These are phyloP conservation scores for Allobates femoralis DNA, from an alignment of 2,797 vertebrate genomes.

Conservation along the genomic window DNA sequence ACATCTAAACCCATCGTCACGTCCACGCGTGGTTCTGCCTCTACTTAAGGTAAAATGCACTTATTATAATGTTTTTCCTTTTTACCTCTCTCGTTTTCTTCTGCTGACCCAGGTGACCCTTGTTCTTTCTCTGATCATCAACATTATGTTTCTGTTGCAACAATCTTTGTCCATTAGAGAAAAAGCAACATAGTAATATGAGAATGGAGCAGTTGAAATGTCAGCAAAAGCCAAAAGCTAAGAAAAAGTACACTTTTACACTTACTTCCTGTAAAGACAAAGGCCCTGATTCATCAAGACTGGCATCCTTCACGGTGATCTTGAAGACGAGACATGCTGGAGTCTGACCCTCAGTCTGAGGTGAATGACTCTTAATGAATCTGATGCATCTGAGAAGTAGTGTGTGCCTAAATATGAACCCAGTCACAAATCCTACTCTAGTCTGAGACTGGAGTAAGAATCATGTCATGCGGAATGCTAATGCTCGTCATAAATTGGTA, in stretches of 20 bases:
- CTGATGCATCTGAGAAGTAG: no score
- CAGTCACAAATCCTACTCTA: no score
- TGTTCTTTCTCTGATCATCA: background rate
- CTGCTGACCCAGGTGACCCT: background rate
- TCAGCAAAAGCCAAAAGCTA: background rate
- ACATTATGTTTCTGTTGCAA: background rate
- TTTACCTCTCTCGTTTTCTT: constrained; percentile 24
- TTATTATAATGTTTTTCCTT: constrained; percentile 27
- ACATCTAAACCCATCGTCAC: constrained; percentile 9
- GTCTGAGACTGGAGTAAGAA: no score
- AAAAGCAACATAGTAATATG: constrained; percentile 7
- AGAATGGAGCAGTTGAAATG: background rate
- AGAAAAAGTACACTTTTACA: background rate
- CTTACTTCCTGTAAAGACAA: background rate
- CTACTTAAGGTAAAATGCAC: constrained; percentile 21
- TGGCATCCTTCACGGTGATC: no score
- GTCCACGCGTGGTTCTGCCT: background rate
- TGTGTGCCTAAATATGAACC: no score
- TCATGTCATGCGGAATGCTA: no score
- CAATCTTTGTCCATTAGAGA: constrained; percentile 32
- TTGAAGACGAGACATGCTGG: no score
- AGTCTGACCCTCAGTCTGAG: no score
- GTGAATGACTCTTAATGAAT: no score
- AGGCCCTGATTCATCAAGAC: no score
- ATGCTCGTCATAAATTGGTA: no score